Evolutionary conservation across 1,140 invertebrate species (phyloP).

Genomic region (Bombus vancouverensis): DNA sequence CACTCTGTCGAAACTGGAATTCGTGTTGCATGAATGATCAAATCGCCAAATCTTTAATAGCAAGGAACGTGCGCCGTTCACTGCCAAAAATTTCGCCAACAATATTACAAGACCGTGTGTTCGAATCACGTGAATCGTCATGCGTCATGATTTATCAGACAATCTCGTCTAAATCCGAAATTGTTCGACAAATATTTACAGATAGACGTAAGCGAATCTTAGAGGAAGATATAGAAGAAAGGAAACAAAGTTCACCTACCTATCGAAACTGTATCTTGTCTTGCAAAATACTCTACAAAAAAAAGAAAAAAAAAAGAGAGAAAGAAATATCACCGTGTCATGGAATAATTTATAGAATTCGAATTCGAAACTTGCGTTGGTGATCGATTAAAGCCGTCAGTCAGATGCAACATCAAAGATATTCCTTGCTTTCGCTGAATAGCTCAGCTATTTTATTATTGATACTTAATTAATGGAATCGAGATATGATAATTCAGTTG

Average conservation of each 20-base stretch:
- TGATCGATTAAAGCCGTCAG: not conserved
- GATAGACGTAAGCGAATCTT: not conserved
- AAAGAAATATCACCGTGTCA: not conserved
- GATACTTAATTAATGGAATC: not conserved
- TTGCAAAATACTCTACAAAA: not conserved
- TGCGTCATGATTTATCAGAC: too few species aligned
- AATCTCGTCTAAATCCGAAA: not conserved
- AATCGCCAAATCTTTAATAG: slow-evolving; percentile 11
- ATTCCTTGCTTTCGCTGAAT: not conserved
- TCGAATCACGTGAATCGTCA: slow-evolving; percentile 35
- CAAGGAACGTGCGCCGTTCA: not conserved
- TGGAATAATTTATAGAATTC: not conserved
- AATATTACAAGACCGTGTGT: not conserved
- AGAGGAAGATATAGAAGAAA: not conserved
- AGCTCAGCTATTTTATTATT: not conserved
- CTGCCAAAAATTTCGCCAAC: slow-evolving; percentile 53
- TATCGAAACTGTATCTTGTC: not conserved
- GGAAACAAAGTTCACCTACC: not conserved
- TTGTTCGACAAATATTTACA: not conserved
- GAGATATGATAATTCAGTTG: not conserved
- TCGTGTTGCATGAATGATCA: not conserved
- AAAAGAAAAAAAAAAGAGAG: too few species aligned
- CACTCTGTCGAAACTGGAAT: slow-evolving; percentile 10
- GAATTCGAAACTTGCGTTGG: not conserved
- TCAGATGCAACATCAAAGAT: not conserved